Evolutionary conservation across 1,140 invertebrate genomes (phyloP), one percentile per base, ranked within the genome.

Genomic region (Trichomalopsis sarcophagae): DNA sequence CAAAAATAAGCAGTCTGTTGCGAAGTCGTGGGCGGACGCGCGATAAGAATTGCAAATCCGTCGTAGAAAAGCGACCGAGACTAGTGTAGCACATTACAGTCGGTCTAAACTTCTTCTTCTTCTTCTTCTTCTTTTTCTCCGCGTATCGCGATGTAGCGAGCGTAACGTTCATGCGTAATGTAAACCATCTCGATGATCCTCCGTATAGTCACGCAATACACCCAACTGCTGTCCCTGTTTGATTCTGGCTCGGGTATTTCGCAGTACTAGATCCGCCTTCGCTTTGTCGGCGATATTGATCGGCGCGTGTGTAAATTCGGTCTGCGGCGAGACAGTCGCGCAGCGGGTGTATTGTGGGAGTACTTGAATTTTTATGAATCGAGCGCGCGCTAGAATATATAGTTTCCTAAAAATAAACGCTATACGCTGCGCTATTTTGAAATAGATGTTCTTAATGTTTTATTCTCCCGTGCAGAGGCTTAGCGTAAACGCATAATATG

Each of bases 41-140:
- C 4, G 23, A 76, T 66, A 76, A 36, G 17, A 82, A 73, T 82
- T 76, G 50, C 73, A 76, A 82, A 82, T 82, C 33, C 33, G 33
- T 74, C 9, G 2, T 1, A 5, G 40, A n/a, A 68, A 68, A 40
- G 36, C 40, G 36, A 11, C 1, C 44, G 6, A 17, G 6, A 73
- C 62, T 62, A 4, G 21, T 23, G 27, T 44, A n/a, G 0, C n/a
- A 2, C 62, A 50, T 50, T 55, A 17, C 17, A 14, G 50, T 17
- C 66, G 21, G 27, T 47, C 33, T 80, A 40, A n/a, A n/a, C n/a
- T n/a, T n/a, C 66, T n/a, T 23, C 27, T 23, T 47, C 40, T 21
- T 3, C 33, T 36, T 36, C 33, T 36, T 36, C 33, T 36, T 36
- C 33, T 36, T 36, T 6, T 36, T 36, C 33, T 36, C 33, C 33